Evolutionary conservation across 2,113 vertebrate species (phyloP).

Genomic region (Aramus guarauna): DNA sequence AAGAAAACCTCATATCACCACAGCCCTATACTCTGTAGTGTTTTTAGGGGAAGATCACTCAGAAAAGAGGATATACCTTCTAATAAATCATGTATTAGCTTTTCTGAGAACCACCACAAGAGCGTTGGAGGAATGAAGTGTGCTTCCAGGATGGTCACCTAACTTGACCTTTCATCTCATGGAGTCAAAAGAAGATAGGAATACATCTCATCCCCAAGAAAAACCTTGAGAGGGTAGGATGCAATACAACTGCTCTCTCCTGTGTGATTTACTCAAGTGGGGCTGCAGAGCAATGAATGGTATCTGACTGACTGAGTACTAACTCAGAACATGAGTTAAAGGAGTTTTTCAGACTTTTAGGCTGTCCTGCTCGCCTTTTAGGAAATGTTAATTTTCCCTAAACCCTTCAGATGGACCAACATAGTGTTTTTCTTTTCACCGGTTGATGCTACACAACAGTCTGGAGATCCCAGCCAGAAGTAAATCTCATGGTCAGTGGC

Average conservation of each 20-base stretch:
- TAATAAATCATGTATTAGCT: neutral
- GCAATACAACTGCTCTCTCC: neutral
- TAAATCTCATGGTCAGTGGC: neutral
- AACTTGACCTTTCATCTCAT: neutral
- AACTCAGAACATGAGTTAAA: neutral
- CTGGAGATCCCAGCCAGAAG: neutral
- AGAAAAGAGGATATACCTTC: neutral
- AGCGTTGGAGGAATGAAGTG: neutral
- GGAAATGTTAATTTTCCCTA: neutral
- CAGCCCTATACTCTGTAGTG: neutral
- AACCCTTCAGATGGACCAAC: neutral
- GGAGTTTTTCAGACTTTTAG: neutral
- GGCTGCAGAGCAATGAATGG: neutral
- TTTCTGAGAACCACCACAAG: neutral
- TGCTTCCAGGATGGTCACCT: neutral
- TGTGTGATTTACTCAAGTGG: neutral
- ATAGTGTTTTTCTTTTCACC: neutral
- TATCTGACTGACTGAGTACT: neutral
- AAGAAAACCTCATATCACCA: neutral
- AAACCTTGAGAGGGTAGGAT: neutral
- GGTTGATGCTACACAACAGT: neutral
- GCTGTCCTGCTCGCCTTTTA: neutral
- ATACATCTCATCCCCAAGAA: neutral
- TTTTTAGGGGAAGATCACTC: neutral
- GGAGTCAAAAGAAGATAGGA: neutral